Base-by-base conservation (phyloP, 2,113 vertebrate genomes). In the Pollimyrus isidori region DNA sequence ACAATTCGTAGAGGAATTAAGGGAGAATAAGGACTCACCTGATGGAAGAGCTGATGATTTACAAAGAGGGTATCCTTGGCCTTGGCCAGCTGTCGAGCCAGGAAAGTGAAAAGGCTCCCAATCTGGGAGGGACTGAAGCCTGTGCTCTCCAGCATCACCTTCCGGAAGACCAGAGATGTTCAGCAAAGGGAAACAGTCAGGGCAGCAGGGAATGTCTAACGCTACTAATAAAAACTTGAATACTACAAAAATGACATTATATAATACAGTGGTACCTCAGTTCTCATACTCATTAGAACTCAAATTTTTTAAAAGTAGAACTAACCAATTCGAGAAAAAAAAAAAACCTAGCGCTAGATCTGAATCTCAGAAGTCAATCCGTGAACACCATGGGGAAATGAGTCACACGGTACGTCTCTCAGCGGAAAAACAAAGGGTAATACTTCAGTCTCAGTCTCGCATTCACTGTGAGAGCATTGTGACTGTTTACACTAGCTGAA, bases 81-180 rank as follows among this genome's bases (percentile, higher is more conserved):
- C 52, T 86, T 89, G 86, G 90, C 90, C 48, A 90, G 21, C 90
- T 91, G 90, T 11, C 90, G 89, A 7, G 90, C 90, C 39, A 91
- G 80, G 76, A 91, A 91, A 62, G 89, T 91, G 58, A 91, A 91
- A 52, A 91, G 89, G 48, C 86, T 88, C 26, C 89, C 90, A 10
- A 91, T 89, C 87, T 91, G 90, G 9, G 89, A 91, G 73, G 90
- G 89, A 17, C 86, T 88, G 23, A 91, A 91, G 15, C 84, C 89
- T 62, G 80, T 53, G 45, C 90, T 89, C 62, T 91, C 90, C 90
- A 91, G 58, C 90, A 91, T 91, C 10, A 91, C 90, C 90, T 91
- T 58, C 58, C 48, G 69, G 17, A 76, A 90, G 39, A 48, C 35
- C 58, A 65, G 45, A 42, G 7, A 49, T 35, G 13, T 88, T 88